Base-by-base conservation (phyloP, 1,140 invertebrate species). In the Megalopta genalis region DNA sequence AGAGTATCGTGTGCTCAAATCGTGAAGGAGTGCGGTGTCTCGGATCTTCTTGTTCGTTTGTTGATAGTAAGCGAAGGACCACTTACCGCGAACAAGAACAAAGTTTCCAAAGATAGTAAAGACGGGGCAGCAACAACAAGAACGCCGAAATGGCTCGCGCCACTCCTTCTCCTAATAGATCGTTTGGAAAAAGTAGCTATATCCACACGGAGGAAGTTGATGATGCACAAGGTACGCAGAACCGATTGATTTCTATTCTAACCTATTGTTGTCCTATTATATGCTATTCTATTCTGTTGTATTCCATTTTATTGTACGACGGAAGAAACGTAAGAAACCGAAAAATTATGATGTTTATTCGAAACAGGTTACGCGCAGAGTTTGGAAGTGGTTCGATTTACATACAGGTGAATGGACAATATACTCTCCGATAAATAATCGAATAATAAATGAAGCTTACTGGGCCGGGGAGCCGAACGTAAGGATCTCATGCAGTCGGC, bases 371-470 rank as follows among this genome's bases (percentile, higher is more conserved):
- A 87, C 85, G 2, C 84, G 93, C 62, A 94, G 95, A 60, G 90
- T 94, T 3, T 98, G 97, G 97, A 97, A 97, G 87, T 98, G 97
- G 97, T 98, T 97, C 90, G 97, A 98, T 89, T 94, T 97, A 37
- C 95, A 95, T 21, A 95, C 95, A 16, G 96, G 96, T 10, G 96
- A 96, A 87, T 98, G 97, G 97, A 96, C 95, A 66, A 93, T 95
- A 39, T 98, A 98, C 87, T 95, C 95, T 2, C 90, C 94, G 6
- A 87, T 93, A 9, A 97, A 97, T 83, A 98, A 98, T 90, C 95
- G 96, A 86, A 92, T 95, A 1, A 98, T 98, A 52, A 97, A 98
- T 87, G 96, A 97, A 83, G 97, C 97, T 0, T 98, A 97, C 88
- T 95, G 95, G 93, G 94, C 94, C 69, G 97, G 97, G 1, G 96